A percentile compares a stretch with the other conserved stretches of the same genome.
Evolutionary conservation across 2,113 vertebrate species (phyloP).

Genomic region (Sinocyclocheilus rhinocerous): DNA sequence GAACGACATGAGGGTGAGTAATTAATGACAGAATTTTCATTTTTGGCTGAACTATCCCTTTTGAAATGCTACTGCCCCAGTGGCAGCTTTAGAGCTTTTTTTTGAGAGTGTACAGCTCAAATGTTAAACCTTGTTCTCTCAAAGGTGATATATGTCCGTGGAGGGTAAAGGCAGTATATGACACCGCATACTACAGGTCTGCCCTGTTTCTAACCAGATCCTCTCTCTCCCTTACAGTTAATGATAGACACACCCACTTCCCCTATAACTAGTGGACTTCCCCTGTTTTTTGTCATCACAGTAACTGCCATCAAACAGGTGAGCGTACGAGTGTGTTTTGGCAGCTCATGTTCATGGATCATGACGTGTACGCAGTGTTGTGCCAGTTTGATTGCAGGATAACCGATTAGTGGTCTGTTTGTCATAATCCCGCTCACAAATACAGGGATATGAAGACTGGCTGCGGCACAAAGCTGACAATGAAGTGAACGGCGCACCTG

Average conservation of each 20-base stretch:
- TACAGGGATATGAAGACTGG: slow-evolving; percentile 97
- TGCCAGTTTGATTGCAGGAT: not conserved
- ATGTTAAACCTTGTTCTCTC: not conserved
- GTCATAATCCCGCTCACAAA: not conserved
- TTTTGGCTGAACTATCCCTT: too few species aligned
- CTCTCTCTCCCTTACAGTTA: slow-evolving; percentile 75
- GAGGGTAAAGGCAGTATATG: not conserved
- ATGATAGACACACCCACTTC: slow-evolving; percentile 99
- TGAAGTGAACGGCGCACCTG: slow-evolving; percentile 96
- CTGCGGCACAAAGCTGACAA: slow-evolving; percentile 97
- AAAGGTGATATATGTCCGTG: not conserved
- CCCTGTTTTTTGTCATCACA: slow-evolving; percentile 98
- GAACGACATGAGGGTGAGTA: too few species aligned
- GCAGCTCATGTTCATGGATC: not conserved
- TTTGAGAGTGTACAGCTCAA: not conserved
- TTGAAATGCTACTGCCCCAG: too few species aligned
- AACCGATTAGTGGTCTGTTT: not conserved
- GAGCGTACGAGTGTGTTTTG: slow-evolving; percentile 53
- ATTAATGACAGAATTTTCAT: too few species aligned
- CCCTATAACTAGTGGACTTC: slow-evolving; percentile 97
- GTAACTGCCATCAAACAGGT: slow-evolving; percentile 99
- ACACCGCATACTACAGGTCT: not conserved
- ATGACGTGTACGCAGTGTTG: too few species aligned
- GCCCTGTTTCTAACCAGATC: not conserved
- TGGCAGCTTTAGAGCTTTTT: too few species aligned